These are phyloP conservation scores for Platichthys flesus DNA, from an alignment of 2,113 vertebrate species.

Conservation along the genomic window DNA sequence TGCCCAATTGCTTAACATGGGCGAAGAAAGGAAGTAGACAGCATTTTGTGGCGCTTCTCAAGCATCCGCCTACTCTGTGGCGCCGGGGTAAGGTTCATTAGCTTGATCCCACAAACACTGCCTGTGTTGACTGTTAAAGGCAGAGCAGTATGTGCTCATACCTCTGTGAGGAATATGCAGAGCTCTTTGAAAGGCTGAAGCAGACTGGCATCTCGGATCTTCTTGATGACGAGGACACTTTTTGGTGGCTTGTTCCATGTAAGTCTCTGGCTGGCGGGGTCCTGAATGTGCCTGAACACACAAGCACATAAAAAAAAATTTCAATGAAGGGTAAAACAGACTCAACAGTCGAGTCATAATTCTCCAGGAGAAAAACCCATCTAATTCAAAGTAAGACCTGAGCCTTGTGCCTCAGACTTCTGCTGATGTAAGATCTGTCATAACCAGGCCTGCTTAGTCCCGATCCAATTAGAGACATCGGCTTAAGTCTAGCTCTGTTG, in stretches of 20 bases:
- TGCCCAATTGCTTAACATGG: too few species aligned
- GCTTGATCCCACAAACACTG: not conserved
- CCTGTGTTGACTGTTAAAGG: not conserved
- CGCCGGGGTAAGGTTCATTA: not conserved
- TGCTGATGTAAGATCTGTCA: slow-evolving; percentile 16
- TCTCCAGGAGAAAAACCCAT: not conserved
- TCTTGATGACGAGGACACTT: slow-evolving; percentile 98
- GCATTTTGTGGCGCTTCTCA: too few species aligned
- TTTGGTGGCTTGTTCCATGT: slow-evolving; percentile 97
- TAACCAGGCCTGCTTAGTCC: not conserved
- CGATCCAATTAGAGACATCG: slow-evolving; percentile 43
- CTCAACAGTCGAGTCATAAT: not conserved
- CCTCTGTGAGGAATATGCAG: slow-evolving; percentile 93
- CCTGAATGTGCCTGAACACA: slow-evolving; percentile 94
- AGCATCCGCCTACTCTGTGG: too few species aligned
- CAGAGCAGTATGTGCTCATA: slow-evolving; percentile 28
- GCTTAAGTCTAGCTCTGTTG: slow-evolving; percentile 26
- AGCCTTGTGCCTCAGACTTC: not conserved
- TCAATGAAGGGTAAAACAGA: not conserved
- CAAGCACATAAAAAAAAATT: not conserved
- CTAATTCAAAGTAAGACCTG: not conserved
- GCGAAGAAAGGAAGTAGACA: too few species aligned
- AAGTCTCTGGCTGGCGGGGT: slow-evolving; percentile 95
- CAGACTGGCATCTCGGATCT: slow-evolving; percentile 90
- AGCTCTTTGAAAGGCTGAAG: slow-evolving; percentile 96